These are phyloP conservation scores for Elegia similella DNA, from an alignment of 2,888 invertebrate species.

Conservation along the genomic window DNA sequence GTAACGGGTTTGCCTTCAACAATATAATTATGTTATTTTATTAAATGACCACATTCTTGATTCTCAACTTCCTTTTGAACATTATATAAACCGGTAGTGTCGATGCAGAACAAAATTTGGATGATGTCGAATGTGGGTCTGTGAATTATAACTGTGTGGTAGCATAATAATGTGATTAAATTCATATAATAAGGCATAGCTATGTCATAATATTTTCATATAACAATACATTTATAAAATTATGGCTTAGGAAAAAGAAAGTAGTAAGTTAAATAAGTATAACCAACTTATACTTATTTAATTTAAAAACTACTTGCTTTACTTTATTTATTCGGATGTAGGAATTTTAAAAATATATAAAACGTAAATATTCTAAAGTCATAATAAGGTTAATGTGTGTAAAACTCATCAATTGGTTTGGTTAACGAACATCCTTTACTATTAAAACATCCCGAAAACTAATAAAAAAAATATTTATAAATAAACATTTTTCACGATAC, in stretches of 20 bases:
- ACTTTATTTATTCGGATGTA: too few species aligned
- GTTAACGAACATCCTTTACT: too few species aligned
- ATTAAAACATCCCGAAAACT: too few species aligned
- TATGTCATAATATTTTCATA: neutral
- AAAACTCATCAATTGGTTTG: too few species aligned
- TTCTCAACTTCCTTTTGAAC: neutral
- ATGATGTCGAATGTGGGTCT: neutral
- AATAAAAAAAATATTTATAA: too few species aligned
- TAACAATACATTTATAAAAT: neutral
- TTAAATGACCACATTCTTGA: neutral
- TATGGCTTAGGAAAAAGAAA: neutral
- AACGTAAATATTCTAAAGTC: too few species aligned
- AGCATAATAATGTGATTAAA: neutral
- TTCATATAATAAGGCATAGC: neutral
- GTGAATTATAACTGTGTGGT: neutral
- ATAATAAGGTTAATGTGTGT: too few species aligned
- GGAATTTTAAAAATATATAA: too few species aligned
- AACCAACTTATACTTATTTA: too few species aligned
- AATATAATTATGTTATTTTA: slow-evolving; percentile 11
- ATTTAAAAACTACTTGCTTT: too few species aligned
- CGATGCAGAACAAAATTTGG: neutral
- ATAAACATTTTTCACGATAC: too few species aligned
- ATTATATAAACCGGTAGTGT: slow-evolving; percentile 16
- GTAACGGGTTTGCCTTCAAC: neutral
- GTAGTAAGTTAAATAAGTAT: neutral